Percentiles rank a stretch among this genome's conserved stretches.
Evolutionary conservation across 2,888 invertebrate genomes (phyloP).

Genomic region (Ectropis crepuscularia): DNA sequence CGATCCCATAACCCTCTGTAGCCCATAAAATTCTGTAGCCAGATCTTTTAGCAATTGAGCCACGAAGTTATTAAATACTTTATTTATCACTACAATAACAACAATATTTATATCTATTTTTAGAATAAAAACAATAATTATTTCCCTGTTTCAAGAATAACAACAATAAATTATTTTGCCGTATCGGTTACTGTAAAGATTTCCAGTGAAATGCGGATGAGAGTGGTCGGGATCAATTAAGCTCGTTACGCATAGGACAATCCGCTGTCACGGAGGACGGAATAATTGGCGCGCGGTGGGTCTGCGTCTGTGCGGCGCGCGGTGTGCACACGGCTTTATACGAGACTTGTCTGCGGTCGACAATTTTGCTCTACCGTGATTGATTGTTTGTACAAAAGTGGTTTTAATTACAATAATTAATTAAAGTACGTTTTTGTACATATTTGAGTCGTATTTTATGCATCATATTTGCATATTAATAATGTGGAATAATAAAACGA

Average conservation of each 20-base stretch:
- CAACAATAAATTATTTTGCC: not conserved
- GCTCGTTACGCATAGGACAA: conserved; percentile 38
- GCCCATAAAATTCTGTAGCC: too few species aligned
- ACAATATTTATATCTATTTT: too few species aligned
- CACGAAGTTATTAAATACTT: too few species aligned
- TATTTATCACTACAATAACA: too few species aligned
- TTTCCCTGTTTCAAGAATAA: too few species aligned
- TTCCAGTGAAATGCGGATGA: conserved; percentile 16
- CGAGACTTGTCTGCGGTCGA: not conserved
- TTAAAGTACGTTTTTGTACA: too few species aligned
- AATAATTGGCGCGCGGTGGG: conserved; percentile 35
- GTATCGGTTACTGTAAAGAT: not conserved
- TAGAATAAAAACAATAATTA: too few species aligned
- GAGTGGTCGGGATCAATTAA: conserved; percentile 27
- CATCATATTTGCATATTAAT: too few species aligned
- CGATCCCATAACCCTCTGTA: too few species aligned
- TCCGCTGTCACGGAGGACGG: conserved; percentile 41
- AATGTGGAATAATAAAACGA: too few species aligned
- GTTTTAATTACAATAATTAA: not conserved
- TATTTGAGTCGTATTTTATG: too few species aligned
- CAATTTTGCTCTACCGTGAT: conserved; percentile 4
- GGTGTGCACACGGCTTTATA: not conserved
- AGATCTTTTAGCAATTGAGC: too few species aligned
- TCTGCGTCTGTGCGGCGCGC: not conserved
- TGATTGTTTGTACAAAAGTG: conserved; percentile 4